A percentile compares a stretch with the other conserved stretches of the same genome.
These are phyloP conservation scores for Gari tellinella DNA, from an alignment of 2,888 invertebrate genomes.

Conservation along the genomic window DNA sequence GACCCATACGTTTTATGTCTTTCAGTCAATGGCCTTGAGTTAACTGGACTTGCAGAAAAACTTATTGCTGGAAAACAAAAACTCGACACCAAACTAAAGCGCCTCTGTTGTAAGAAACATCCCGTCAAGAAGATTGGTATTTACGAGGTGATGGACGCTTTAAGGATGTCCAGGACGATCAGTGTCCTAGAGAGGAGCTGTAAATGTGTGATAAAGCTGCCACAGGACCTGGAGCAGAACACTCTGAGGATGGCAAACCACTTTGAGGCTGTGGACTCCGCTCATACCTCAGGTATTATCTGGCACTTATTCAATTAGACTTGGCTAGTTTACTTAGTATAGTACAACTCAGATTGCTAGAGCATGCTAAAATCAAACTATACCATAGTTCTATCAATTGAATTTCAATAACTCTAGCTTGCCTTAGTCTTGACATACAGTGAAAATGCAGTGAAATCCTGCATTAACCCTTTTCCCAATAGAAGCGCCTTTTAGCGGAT, in stretches of 20 bases:
- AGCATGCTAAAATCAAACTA: too few relatives aligned
- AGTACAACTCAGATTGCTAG: too few relatives aligned
- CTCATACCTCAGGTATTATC: neutral
- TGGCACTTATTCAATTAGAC: too few relatives aligned
- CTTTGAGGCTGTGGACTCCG: neutral
- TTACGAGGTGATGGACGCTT: slow-evolving; percentile 29
- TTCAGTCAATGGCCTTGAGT: slow-evolving; percentile 47
- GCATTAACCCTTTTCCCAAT: too few relatives aligned
- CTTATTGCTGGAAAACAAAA: slow-evolving; percentile 42
- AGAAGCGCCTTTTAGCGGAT: too few relatives aligned
- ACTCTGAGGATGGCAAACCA: neutral
- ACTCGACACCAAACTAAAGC: slow-evolving; percentile 47
- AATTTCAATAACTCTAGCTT: too few relatives aligned
- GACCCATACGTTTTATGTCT: neutral
- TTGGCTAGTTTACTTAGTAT: too few relatives aligned
- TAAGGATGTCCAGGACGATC: slow-evolving; percentile 44
- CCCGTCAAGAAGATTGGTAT: slow-evolving; percentile 41
- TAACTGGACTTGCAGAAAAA: slow-evolving; percentile 50
- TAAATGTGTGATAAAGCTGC: slow-evolving; percentile 54
- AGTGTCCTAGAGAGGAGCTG: slow-evolving; percentile 44
- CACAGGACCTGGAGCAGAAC: slow-evolving; percentile 36
- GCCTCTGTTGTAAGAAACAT: slow-evolving; percentile 46
- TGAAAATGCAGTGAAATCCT: too few relatives aligned
- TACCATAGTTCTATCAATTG: too few relatives aligned
- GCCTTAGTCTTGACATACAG: too few relatives aligned